Evolutionary conservation across 2,888 invertebrate genomes (phyloP).

Genomic region (Bellardia pandia): DNA sequence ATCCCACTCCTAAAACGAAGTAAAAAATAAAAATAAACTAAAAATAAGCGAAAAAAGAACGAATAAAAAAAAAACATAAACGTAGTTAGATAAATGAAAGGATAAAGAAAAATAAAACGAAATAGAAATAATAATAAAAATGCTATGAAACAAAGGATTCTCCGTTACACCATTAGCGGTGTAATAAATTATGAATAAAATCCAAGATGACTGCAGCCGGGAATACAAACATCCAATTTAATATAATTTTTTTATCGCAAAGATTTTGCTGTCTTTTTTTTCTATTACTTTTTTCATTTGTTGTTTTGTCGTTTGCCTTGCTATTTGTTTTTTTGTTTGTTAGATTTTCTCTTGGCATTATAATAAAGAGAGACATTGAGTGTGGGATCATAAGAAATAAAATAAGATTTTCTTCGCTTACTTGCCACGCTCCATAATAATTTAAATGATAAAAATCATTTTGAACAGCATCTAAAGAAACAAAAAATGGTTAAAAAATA

Average conservation of each 20-base stretch:
- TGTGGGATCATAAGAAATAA: conserved; percentile 44
- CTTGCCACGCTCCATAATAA: conserved; percentile 65
- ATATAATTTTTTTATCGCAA: conserved; percentile 68
- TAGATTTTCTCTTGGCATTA: conserved; percentile 18
- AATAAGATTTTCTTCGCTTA: conserved; percentile 52
- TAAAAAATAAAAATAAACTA: conserved; percentile 4
- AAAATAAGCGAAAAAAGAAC: conserved; percentile 6
- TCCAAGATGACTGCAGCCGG: conserved; percentile 74
- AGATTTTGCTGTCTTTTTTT: conserved; percentile 36
- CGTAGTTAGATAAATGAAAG: conserved; percentile 56
- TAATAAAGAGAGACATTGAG: conserved; percentile 41
- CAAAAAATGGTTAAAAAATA: conserved; percentile 22
- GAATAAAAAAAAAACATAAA: conserved; percentile 8
- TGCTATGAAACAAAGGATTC: conserved; percentile 64
- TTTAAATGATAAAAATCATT: conserved; percentile 74
- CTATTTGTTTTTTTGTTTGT: conserved; percentile 17
- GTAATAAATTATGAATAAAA: conserved; percentile 76
- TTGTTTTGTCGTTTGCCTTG: conserved; percentile 28
- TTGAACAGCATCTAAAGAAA: conserved; percentile 26
- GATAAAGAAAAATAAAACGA: conserved; percentile 51
- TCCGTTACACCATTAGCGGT: conserved; percentile 73
- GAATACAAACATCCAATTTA: conserved; percentile 73
- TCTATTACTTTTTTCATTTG: conserved; percentile 32
- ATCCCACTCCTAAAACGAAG: conserved; percentile 27
- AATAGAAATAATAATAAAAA: conserved; percentile 47